A percentile compares a stretch with the other conserved stretches of the same genome.
Conservation (phyloP, 2,888 invertebrate species). For the Epinotia bilunana region DNA sequence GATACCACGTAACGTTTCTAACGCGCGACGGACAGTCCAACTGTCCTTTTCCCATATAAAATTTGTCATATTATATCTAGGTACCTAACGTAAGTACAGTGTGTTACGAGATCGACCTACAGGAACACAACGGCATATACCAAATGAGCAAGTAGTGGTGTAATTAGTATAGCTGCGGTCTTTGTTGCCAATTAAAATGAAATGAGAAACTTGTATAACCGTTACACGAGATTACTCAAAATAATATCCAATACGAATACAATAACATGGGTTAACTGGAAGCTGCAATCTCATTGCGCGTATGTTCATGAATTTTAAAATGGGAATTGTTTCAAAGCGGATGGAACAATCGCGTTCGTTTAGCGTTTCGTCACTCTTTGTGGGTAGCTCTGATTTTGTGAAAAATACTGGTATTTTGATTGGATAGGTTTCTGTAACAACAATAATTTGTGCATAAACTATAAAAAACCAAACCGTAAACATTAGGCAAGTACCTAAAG, state of each 20-base stretch:
- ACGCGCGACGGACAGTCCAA: too few species aligned
- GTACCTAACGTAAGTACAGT: too few species aligned
- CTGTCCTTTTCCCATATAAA: too few species aligned
- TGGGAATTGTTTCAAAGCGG: slow-evolving; percentile 45
- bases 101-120: too few species aligned
- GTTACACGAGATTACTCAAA: neutral
- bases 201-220: neutral
- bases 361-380: slow-evolving; percentile 46
- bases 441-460: slow-evolving; percentile 5
- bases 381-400: slow-evolving; percentile 29
- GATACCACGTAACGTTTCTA: too few species aligned
- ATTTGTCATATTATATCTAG: too few species aligned
- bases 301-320: slow-evolving; percentile 47
- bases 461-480: neutral
- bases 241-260: slow-evolving; percentile 17
- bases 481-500: too few species aligned
- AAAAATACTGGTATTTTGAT: slow-evolving; percentile 26
- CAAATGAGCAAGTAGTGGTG: too few species aligned
- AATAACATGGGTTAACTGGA: slow-evolving; percentile 27
- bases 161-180: too few species aligned
- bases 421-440: neutral
- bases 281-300: slow-evolving; percentile 39
- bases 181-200: neutral
- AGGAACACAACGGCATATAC: too few species aligned
- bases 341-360: slow-evolving; percentile 48